phyloP scores from a whole-genome alignment of 2,113 vertebrate genomes.

The Macrotis lagotis region DNA sequence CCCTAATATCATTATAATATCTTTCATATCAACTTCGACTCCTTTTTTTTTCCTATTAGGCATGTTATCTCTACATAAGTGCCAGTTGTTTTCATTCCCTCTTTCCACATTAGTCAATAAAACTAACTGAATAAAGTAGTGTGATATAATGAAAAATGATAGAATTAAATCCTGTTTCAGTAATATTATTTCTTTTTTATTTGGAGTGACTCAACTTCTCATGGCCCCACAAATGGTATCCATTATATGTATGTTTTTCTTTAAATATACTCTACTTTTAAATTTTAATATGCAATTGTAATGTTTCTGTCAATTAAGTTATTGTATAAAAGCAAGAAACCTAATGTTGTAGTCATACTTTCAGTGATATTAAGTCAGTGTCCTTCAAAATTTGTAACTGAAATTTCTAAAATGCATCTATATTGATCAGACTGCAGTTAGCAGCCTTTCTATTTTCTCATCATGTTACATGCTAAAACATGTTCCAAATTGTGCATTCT shows the following conservation, averaged over 20 bases:
- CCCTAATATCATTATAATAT: not conserved
- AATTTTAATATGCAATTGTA: not conserved
- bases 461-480: constrained; percentile 68
- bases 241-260: not conserved
- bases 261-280: not conserved
- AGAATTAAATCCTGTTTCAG: not conserved
- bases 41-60: not conserved
- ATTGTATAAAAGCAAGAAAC: constrained; percentile 26
- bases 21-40: not conserved
- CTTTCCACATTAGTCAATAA: not conserved
- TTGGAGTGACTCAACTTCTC: not conserved
- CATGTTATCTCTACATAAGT: not conserved
- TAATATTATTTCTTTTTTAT: not conserved
- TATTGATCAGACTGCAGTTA: constrained; percentile 63
- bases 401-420: constrained; percentile 30
- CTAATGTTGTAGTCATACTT: constrained; percentile 35
- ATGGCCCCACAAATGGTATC: not conserved
- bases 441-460: constrained; percentile 63
- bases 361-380: constrained; percentile 33
- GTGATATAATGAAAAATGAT: not conserved
- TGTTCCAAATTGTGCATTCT: constrained; percentile 63
- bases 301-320: constrained; percentile 17
- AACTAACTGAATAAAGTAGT: not conserved
- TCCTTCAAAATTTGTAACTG: constrained; percentile 58
- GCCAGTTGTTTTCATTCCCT: not conserved